Conservation (phyloP, 2,797 vertebrate genomes). For the Eurystomus glaucurus region DNA sequence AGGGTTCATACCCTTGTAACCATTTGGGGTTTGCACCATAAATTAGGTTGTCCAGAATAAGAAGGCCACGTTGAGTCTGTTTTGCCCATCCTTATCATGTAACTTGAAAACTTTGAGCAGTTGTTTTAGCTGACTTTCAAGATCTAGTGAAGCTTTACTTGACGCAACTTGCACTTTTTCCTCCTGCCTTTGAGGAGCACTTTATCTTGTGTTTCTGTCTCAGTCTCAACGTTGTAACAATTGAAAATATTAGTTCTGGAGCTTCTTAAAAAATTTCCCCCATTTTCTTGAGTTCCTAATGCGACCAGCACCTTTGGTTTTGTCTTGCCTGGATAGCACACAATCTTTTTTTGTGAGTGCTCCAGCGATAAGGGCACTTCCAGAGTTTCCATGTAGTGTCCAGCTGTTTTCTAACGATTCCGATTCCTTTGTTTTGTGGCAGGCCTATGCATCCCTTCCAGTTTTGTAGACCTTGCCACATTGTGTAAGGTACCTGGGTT, state of each 20-base stretch:
- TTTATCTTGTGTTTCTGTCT: not conserved
- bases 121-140: not conserved
- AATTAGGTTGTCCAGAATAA: not conserved
- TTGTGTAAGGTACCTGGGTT: accelerated
- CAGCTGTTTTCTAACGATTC: not conserved
- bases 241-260: not conserved
- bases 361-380: not conserved
- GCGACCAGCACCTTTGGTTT: accelerated
- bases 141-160: not conserved
- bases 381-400: not conserved
- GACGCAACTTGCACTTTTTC: not conserved
- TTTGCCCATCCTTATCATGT: not conserved
- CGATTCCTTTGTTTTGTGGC: not conserved
- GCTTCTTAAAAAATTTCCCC: not conserved
- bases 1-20: not conserved
- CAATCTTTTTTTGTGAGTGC: not conserved
- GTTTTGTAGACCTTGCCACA: accelerated
- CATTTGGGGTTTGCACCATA: not conserved
- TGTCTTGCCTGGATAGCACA: not conserved
- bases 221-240: not conserved
- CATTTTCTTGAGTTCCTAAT: not conserved
- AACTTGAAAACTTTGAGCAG: not conserved
- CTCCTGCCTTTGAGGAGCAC: not conserved
- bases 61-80: not conserved
- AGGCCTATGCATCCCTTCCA: not conserved